Base-by-base conservation (phyloP, 2,797 vertebrate genomes). In the Holocentrus rufus region DNA sequence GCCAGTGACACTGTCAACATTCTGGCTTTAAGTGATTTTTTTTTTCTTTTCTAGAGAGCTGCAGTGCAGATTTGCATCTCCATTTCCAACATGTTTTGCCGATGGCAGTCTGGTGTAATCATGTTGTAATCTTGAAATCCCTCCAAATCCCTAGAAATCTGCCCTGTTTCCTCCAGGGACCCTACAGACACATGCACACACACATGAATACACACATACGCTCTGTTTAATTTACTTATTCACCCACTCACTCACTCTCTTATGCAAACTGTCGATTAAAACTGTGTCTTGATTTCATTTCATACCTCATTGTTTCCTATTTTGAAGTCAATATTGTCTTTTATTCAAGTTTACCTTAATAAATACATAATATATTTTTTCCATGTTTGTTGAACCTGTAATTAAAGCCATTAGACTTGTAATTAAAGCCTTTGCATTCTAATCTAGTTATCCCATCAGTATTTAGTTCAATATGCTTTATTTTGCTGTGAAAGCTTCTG, bases 121-220 rank as follows among this genome's bases (percentile, higher is more conserved):
- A 87, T 72, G 67, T 54, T 84, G 82, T 92, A 91, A 92, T 92
- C 91, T 91, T 91, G 83, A 91, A 93, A 93, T 92, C 88, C 89
- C 77, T 89, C 82, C 80, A 91, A 92, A 93, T 92, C 90, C 87
- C 72, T 89, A 61, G 77, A 91, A 89, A 93, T 92, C 86, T 84
- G 69, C 23, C 77, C 56, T 65, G 13, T n/a, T 65, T 67, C 72
- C 55, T 79, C 4, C 0, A 81, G 59, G 58, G 76, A 55, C 7
- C 36, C 54, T 57, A 56, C 39, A 59, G 31, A 58, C 54, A 53
- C 11, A 20, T 25, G 36, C 27, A 65, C 63, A 25, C 27, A 20
- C 30, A 25, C 39, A 68, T 56, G 34, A 49, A 42, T 27, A 69
- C 52, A 74, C 18, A 64, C 15, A 65, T 34, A 20, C 53, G 27